phyloP scores from a whole-genome alignment of 2,113 vertebrate genomes.

The Neodon shergylaensis region DNA sequence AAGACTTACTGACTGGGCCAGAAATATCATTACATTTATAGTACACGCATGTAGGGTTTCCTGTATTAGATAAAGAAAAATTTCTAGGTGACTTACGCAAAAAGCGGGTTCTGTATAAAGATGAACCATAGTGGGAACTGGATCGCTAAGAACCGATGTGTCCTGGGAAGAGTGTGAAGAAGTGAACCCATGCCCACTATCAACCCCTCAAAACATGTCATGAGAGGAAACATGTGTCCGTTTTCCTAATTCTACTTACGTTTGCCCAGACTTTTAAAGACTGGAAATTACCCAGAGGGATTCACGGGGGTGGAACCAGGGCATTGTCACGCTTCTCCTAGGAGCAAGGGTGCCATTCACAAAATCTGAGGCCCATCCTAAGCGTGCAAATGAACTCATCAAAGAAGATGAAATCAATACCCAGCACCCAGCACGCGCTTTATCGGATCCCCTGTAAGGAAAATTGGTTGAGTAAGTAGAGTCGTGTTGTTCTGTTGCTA shows the following conservation, averaged over 20 bases:
- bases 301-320: too few species aligned
- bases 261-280: not conserved
- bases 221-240: not conserved
- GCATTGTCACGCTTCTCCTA: not conserved
- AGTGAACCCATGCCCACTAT: too few species aligned
- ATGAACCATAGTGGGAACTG: not conserved
- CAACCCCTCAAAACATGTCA: not conserved
- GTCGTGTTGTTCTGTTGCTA: conserved; percentile 64
- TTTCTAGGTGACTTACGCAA: not conserved
- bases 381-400: not conserved
- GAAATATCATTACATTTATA: not conserved
- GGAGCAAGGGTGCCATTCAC: not conserved
- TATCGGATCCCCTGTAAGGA: not conserved
- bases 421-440: not conserved
- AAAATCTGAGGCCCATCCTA: not conserved
- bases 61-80: not conserved
- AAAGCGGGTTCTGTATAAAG: not conserved
- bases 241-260: not conserved
- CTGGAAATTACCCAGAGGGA: not conserved
- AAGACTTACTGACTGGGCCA: not conserved
- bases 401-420: not conserved
- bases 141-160: not conserved
- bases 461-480: conserved; percentile 11
- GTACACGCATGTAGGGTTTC: rapidly evolving
- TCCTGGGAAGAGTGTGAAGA: not conserved